Conservation (phyloP, 53 echinoderm and acorn worm genomes). For the Arbacia lixula region DNA sequence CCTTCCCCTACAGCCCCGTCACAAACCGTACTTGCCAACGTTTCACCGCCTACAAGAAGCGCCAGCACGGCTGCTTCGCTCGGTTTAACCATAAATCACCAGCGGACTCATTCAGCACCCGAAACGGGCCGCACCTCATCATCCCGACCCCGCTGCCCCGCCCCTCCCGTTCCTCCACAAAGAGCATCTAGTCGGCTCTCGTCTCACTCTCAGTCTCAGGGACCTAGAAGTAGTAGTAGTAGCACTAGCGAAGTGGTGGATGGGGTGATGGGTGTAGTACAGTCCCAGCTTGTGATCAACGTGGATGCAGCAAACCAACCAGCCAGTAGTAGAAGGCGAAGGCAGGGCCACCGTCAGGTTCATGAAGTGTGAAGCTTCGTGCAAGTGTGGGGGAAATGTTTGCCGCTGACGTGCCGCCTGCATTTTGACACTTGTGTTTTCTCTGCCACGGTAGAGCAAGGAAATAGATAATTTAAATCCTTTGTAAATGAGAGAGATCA, state of each 20-base stretch:
- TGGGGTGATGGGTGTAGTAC: conserved; percentile 7
- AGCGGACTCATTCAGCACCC: conserved; percentile 61
- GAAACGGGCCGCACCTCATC: conserved; percentile 36
- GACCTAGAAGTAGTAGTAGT: neutral
- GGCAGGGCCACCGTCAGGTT: conserved; percentile 27
- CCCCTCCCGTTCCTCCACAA: conserved; percentile 25
- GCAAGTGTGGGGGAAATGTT: no score
- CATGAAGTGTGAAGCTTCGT: conserved; percentile 28
- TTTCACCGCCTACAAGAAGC: neutral
- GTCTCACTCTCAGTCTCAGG: no score
- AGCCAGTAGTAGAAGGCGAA: conserved; percentile 2
- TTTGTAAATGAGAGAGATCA: no score
- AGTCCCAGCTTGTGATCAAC: conserved; percentile 24
- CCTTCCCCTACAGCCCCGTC: neutral
- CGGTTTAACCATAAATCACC: conserved; percentile 50
- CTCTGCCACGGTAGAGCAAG: no score
- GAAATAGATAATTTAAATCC: no score
- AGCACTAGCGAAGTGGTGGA: neutral
- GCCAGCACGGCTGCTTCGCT: neutral
- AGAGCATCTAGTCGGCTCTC: no score
- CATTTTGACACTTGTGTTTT: no score
- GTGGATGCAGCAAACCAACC: conserved; percentile 19
- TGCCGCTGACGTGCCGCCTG: neutral
- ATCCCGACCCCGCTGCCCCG: conserved; percentile 21
- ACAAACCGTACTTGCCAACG: neutral